phyloP scores from a whole-genome alignment of 2,113 vertebrate species.

The Gracilinanus agilis region DNA sequence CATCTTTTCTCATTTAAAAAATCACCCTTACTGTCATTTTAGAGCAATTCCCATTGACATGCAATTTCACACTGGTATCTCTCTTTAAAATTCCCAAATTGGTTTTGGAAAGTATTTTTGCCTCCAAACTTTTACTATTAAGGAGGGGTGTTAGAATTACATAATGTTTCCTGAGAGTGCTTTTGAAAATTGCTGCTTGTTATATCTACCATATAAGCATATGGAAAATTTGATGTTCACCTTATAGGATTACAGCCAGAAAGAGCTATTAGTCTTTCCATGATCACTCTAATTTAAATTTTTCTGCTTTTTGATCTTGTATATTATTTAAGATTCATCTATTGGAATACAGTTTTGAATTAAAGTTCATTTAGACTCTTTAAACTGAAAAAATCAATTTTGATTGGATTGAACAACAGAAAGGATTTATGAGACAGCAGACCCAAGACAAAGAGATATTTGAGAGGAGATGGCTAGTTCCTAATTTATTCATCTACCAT shows the following conservation, averaged over 20 bases:
- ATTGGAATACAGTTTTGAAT: constrained; percentile 64
- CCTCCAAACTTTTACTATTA: constrained; percentile 55
- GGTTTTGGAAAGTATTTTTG: constrained; percentile 37
- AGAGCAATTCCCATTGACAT: constrained; percentile 51
- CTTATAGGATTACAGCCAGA: constrained; percentile 70
- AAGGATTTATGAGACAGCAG: neutral
- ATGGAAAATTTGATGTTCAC: constrained; percentile 72
- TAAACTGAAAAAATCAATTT: constrained; percentile 60
- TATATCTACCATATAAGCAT: constrained; percentile 69
- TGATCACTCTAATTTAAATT: constrained; percentile 76
- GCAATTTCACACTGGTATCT: constrained; percentile 25
- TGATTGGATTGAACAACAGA: neutral
- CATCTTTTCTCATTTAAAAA: constrained; percentile 13
- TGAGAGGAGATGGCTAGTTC: constrained; percentile 26
- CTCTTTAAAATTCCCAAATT: constrained; percentile 55
- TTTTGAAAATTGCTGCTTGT: constrained; percentile 62
- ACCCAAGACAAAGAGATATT: constrained; percentile 31
- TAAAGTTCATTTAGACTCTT: constrained; percentile 64
- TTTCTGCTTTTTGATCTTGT: constrained; percentile 70
- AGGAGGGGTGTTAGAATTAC: constrained; percentile 62
- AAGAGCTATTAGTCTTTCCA: constrained; percentile 66
- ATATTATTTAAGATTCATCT: constrained; percentile 72
- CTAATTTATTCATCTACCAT: constrained; percentile 41
- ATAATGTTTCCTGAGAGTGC: constrained; percentile 63
- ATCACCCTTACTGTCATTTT: constrained; percentile 6